Conservation (phyloP, 2,888 invertebrate species). For the Neoscelio sp. region DNA sequence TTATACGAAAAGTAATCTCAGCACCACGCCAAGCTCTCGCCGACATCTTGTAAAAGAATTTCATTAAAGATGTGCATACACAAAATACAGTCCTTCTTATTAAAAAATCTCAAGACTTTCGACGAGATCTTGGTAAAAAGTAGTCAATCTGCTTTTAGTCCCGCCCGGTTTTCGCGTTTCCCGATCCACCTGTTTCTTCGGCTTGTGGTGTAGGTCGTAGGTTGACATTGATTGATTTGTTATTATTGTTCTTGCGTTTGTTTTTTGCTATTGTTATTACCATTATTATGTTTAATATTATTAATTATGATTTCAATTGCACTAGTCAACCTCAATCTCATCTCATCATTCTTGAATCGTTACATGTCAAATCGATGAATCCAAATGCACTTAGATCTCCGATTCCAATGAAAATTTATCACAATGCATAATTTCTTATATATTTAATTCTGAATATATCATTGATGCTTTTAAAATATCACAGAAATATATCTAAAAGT, state of each 20-base stretch:
- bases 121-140: constrained; percentile 67
- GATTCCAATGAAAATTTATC: too few relatives aligned
- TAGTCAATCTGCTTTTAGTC: constrained; percentile 77
- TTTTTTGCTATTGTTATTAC: constrained; percentile 65
- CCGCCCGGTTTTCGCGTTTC: constrained; percentile 73
- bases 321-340: constrained; percentile 68
- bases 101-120: constrained; percentile 41
- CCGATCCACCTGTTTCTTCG: constrained; percentile 76
- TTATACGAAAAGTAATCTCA: constrained; percentile 56
- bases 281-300: constrained; percentile 50
- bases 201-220: constrained; percentile 81
- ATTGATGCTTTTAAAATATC: too few relatives aligned
- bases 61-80: constrained; percentile 36
- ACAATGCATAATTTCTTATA: too few relatives aligned
- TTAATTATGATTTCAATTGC: constrained; percentile 64
- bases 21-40: constrained; percentile 65
- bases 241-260: constrained; percentile 71
- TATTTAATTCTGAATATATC: too few relatives aligned
- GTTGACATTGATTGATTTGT: constrained; percentile 76
- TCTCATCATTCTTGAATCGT: too few relatives aligned
- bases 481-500: too few relatives aligned
- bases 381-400: too few relatives aligned
- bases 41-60: constrained; percentile 37
- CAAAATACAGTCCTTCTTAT: constrained; percentile 37
- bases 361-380: too few relatives aligned